Evolutionary conservation across 2,797 vertebrate genomes (phyloP), one percentile per base, ranked within the genome.

Genomic region (Pseudomugil tenellus): DNA sequence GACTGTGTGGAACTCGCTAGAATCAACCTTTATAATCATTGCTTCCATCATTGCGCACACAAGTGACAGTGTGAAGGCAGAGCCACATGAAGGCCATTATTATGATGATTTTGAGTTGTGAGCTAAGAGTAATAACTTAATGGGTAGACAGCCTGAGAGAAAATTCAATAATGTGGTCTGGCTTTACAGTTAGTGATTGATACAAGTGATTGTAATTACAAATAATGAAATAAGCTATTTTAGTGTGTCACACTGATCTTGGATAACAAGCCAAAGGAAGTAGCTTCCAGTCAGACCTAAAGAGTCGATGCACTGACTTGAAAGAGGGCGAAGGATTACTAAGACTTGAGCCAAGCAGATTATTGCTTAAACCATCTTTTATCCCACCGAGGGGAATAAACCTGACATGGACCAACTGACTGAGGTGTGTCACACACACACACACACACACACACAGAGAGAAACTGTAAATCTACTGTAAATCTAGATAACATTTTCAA

Each of bases 311-410:
- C 49, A 43, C 59, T 46, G 14, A 53, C 21, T 52, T 26, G 23
- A 53, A 56, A 68, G 48, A 14, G 48, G 13, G 25, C 51, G 43
- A 61, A 72, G 56, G 55, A 74, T 78, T 64, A 72, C 66, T 81
- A 57, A 51, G 51, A 48, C 48, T 74, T 35, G 10, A 58, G 49
- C 51, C 14, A 10, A 63, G 59, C 54, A 64, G 59, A 80, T 80
- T 76, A 84, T 74, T 73, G 48, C 41, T 74, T 79, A 74, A 84
- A 70, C 79, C 63, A 51, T 53, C 69, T 62, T 87, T 74, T 28
- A 82, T 70, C 76, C 72, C 62, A 49, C 68, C 72, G 58, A n/a
- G 67, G 58, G 63, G 53, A 55, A 26, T 37, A 59, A 76, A 21
- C 41, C 61, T 48, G 52, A 58, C 28, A 51, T 37, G 52, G 39